Base-by-base conservation (phyloP, 2,888 invertebrate genomes). In the Chesias legatella region DNA sequence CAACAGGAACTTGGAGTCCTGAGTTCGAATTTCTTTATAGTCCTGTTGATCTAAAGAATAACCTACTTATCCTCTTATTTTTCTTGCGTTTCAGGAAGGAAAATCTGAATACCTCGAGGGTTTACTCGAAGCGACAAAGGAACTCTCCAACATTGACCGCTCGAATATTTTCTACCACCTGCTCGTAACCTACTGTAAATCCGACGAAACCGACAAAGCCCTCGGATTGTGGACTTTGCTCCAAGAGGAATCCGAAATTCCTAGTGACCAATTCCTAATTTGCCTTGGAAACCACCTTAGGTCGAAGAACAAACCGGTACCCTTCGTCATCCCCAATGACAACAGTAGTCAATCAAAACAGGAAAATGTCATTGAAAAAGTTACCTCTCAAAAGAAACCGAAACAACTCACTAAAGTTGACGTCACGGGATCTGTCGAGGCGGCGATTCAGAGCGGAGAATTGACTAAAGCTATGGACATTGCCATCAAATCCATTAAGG, bases 201-300 rank as follows among this genome's bases (percentile, higher is more conserved):
- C 90, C 0, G 88, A 93, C 25, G 91, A 95, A 59, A 89, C 92
- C 0, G 92, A 95, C 31, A 94, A 94, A 70, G 95, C 94, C 0
- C 65, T 95, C 6, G 91, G 91, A 0, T 79, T 96, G 2, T 96
- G 96, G 95, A 95, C 93, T 0, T 83, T 93, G 60, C 91, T 96
- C 82, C 96, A 96, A 76, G 96, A 97, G 68, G 95, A 97, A 64
- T 91, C 92, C 48, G 83, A 95, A 41, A 75, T 92, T 9, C 93
- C 96, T 0, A 90, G 90, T 13, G 92, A 93, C 13, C 77, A 89
- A 10, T 95, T 97, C 68, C 82, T 96, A 0, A 45, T 61, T 1
- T 83, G 86, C 28, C 86, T 97, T 10, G 93, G 92, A 0, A 83
- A 89, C 7, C 91, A 94, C 61, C 84, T 97, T 10, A 80, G 89